Evolutionary conservation across 2,888 invertebrate genomes (phyloP), one percentile per base, ranked within the genome.

Genomic region (Nymphalis urticae): DNA sequence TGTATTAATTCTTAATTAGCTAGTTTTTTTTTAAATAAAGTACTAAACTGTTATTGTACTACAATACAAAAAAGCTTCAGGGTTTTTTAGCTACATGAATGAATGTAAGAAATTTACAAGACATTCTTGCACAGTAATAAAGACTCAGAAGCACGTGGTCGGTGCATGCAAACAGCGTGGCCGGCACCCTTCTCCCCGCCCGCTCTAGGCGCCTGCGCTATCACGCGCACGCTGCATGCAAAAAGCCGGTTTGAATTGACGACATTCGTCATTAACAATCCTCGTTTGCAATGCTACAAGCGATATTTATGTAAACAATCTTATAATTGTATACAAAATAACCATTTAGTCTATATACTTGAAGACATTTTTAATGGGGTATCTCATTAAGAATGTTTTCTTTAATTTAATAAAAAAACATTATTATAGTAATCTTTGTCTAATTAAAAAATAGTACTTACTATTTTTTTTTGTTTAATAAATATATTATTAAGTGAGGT

Each of bases 141-240:
- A 87, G 80, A 72, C 79, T 79, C 84, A 16, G 19, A 36, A 85
- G 83, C 92, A 92, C 89, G 92, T 88, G 90, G 75, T 75, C 75
- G 71, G 82, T 87, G 92, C 92, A 90, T 92, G 92, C 73, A 82
- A 84, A 75, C 47, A 69, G 85, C 88, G 81, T 87, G 90, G 61
- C 50, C 69, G 62, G 24, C 67, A 59, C 68, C 56, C 66, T 50
- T 42, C 54, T 13, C 73, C 7, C 50, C 61, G 72, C 71, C 62
- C 65, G 63, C 66, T 71, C 61, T 42, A 17, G 48, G 66, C 75
- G 75, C 72, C 59, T 69, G 65, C 75, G 69, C 75, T 69, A 73
- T 72, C 80, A 73, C 71, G 79, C 80, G 77, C 65, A 63, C 63
- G 58, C 70, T 68, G 85, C 90, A 83, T 92, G 91, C 75, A 75